Evolutionary conservation across 2,888 invertebrate genomes (phyloP).

Genomic region (Chrysodeixis includens): DNA sequence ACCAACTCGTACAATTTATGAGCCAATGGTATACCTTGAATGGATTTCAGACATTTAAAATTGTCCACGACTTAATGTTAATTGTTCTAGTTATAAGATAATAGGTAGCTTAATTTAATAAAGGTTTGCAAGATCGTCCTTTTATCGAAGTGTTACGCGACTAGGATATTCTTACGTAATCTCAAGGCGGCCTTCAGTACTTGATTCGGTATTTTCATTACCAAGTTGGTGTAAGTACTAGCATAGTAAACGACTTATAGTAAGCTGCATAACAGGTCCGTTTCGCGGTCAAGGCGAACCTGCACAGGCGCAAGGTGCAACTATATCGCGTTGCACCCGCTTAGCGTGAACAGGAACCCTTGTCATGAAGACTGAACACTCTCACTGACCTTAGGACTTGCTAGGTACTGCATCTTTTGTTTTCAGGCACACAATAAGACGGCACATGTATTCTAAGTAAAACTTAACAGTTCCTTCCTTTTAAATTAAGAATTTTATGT

Average conservation of each 20-base stretch:
- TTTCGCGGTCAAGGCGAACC: constrained; percentile 76
- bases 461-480: neutral
- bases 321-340: constrained; percentile 64
- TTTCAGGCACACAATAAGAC: neutral
- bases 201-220: constrained; percentile 28
- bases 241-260: constrained; percentile 35
- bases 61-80: neutral
- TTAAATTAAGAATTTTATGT: no score
- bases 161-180: no score
- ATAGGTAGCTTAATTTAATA: no score
- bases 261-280: constrained; percentile 57
- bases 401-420: neutral
- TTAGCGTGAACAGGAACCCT: constrained; percentile 37
- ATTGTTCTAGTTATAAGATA: no score
- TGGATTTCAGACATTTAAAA: neutral
- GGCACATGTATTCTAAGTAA: no score
- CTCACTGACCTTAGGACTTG: constrained; percentile 27
- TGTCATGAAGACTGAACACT: constrained; percentile 36
- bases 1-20: constrained; percentile 4
- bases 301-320: constrained; percentile 59
- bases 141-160: no score
- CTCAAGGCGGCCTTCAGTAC: constrained; percentile 12
- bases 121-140: neutral
- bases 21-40: neutral
- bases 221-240: constrained; percentile 27